phyloP scores from a whole-genome alignment of 2,888 invertebrate species.

The Drosophila setosimentum region DNA sequence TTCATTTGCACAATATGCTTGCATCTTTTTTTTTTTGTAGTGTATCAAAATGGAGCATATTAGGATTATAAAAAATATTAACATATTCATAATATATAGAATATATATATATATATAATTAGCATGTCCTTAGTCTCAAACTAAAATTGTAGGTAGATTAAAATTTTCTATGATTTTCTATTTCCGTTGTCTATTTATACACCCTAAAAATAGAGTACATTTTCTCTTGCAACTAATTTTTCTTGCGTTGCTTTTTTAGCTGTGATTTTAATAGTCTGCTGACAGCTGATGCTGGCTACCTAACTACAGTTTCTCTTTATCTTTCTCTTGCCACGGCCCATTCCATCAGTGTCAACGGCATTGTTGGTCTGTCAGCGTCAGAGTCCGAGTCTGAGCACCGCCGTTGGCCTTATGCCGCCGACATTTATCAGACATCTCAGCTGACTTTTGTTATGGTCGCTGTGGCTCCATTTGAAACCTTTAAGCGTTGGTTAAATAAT shows the following conservation, averaged over 20 bases:
- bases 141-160: background rate
- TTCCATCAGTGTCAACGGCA: conserved; percentile 66
- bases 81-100: background rate
- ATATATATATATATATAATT: background rate
- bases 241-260: conserved; percentile 17
- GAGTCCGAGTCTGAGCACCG: conserved; percentile 22
- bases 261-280: conserved; percentile 43
- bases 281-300: conserved; percentile 17
- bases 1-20: conserved; percentile 46
- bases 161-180: conserved; percentile 11
- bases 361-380: conserved; percentile 63
- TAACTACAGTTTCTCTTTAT: conserved; percentile 26
- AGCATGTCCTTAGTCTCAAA: background rate
- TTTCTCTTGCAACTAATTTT: background rate
- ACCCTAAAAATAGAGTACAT: conserved; percentile 18
- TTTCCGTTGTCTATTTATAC: background rate
- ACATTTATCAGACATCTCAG: conserved; percentile 65
- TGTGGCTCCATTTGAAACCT: conserved; percentile 45
- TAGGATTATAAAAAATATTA: background rate
- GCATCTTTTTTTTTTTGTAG: background rate
- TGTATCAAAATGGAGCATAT: conserved; percentile 6
- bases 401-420: conserved; percentile 37
- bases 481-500: conserved; percentile 42
- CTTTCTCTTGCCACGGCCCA: conserved; percentile 10
- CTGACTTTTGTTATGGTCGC: conserved; percentile 39